Evolutionary conservation across 2,113 vertebrate genomes (phyloP).

Genomic region (Chaetorhynchus papuensis): DNA sequence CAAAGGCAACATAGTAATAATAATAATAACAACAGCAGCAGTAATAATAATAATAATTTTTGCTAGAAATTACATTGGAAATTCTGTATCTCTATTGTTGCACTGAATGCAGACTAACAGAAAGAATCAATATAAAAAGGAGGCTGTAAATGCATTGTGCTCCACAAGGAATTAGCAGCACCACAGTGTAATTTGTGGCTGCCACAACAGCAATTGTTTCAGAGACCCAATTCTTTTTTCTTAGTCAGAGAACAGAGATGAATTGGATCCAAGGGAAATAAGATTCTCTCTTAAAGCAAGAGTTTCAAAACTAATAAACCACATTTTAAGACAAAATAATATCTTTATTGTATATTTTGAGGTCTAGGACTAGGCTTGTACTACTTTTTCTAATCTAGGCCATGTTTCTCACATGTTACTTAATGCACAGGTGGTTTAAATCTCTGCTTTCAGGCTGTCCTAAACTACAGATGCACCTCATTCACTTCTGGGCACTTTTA

Average conservation of each 20-base stretch:
- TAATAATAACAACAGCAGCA: neutral
- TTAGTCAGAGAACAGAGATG: neutral
- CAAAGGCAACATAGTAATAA: neutral
- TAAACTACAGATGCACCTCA: neutral
- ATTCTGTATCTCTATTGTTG: neutral
- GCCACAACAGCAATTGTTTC: neutral
- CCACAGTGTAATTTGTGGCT: neutral
- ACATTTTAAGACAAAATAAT: neutral
- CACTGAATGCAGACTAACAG: neutral
- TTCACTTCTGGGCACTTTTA: neutral
- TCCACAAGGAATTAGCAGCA: neutral
- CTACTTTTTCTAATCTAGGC: neutral
- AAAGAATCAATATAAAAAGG: neutral
- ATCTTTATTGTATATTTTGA: neutral
- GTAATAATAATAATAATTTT: neutral
- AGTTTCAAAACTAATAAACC: neutral
- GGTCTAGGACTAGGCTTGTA: neutral
- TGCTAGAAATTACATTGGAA: neutral
- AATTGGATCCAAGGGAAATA: constrained; percentile 28
- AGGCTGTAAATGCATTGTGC: neutral
- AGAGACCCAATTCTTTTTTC: neutral
- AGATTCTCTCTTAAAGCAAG: neutral
- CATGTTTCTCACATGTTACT: neutral
- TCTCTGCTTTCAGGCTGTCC: neutral
- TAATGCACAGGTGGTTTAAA: neutral